These are phyloP conservation scores for Acrossocheilus fasciatus DNA, from an alignment of 2,797 vertebrate genomes.

Conservation along the genomic window DNA sequence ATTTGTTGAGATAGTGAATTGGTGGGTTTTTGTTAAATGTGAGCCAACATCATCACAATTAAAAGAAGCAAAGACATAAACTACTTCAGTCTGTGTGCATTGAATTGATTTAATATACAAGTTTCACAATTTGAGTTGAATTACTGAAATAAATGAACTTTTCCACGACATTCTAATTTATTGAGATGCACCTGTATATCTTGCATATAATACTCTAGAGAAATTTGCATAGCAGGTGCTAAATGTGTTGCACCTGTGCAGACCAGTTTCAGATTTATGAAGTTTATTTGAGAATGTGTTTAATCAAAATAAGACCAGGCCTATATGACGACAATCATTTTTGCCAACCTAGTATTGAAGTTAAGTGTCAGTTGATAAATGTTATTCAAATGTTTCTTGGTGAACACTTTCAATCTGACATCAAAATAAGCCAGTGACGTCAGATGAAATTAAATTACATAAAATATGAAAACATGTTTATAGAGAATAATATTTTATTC, in stretches of 20 bases:
- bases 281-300: background rate
- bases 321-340: background rate
- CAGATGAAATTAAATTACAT: background rate
- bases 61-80: too few species aligned
- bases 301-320: background rate
- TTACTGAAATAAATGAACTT: too few species aligned
- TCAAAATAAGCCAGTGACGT: background rate
- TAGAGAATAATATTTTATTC: background rate
- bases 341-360: background rate
- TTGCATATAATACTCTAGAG: too few species aligned
- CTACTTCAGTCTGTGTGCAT: too few species aligned
- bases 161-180: too few species aligned
- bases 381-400: background rate
- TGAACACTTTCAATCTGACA: background rate
- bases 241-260: background rate
- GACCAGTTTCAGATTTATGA: background rate
- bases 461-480: too few species aligned
- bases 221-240: background rate
- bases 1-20: too few species aligned
- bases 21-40: too few species aligned
- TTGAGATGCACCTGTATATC: too few species aligned
- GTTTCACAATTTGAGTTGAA: too few species aligned
- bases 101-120: too few species aligned
- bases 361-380: background rate
- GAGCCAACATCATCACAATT: too few species aligned